Base-by-base conservation (phyloP, 2,113 vertebrate genomes). In the Ammodytes dubius region DNA sequence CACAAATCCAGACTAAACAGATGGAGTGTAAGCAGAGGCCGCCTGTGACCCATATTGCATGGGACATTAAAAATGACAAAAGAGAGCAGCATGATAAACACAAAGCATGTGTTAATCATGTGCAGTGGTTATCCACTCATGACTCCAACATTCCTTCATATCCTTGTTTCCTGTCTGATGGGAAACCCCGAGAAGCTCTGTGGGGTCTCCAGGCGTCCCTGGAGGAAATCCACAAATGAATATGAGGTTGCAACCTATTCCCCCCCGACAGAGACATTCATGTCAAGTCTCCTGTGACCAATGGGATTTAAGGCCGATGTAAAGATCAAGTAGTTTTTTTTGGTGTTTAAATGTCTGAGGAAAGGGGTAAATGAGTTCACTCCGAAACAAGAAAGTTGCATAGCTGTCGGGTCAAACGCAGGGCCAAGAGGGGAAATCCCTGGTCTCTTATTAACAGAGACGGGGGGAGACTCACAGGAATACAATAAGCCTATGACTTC, bases 211-310 rank as follows among this genome's bases (percentile, higher is more conserved):
- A 64, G 61, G 53, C 61, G 12, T 88, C 88, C 56, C 67, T 63
- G 75, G 72, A 88, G 89, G 80, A 90, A 87, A 86, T 67, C 74
- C 59, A 50, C 73, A 71, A 85, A 83, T 68, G 75, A 63, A 87
- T 82, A 84, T 66, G 70, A 73, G 75, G 65, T 66, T 58, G 72
- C 70, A 81, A 76, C 57, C 37, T 37, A 63, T 68, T 83, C 79
- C 83, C 85, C 79, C 83, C 45, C 60, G 64, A 77, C 61, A 50
- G 60, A 63, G 74, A 77, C 70, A 61, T 84, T 77, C 56, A 79
- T 61, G 67, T 73, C 84, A 89, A 82, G 90, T 92, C 89, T 91
- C 82, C 75, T 84, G 83, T 92, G 91, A 90, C 90, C 81, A 66
- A 60, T 40, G 79, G 80, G 87, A 84, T 74, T 67, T 50, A 19